Evolutionary conservation across 2,113 vertebrate species (phyloP).

Genomic region (Crotalus tigris): DNA sequence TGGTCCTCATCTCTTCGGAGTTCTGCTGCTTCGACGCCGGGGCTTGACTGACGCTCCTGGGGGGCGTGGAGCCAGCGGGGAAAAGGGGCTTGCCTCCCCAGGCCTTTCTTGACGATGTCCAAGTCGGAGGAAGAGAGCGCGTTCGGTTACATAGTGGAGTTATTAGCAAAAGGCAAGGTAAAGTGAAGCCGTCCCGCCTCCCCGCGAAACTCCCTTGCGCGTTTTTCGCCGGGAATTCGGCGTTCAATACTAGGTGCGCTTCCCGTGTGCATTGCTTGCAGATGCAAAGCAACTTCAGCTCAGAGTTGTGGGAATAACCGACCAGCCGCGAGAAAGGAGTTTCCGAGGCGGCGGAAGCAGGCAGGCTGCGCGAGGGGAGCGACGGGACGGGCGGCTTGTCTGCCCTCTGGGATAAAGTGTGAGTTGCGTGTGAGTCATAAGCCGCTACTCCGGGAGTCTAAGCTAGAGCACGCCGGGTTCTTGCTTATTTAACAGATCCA

Average conservation of each 20-base stretch:
- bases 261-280: not conserved
- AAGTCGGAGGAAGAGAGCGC: conserved; percentile 72
- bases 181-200: conserved; percentile 26
- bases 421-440: not conserved
- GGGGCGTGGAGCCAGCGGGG: not conserved
- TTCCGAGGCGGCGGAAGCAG: not conserved
- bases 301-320: not conserved
- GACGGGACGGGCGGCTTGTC: not conserved
- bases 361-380: not conserved
- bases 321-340: not conserved
- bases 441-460: not conserved
- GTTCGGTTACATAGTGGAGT: conserved; percentile 84
- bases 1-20: not conserved
- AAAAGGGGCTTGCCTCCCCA: not conserved
- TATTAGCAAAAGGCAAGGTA: conserved; percentile 85
- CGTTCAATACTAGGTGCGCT: not conserved
- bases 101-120: conserved; percentile 67
- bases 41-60: not conserved
- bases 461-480: accelerated
- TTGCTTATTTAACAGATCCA: not conserved
- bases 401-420: not conserved
- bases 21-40: not conserved
- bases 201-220: not conserved
- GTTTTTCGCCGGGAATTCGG: not conserved
- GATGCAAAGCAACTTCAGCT: too few relatives aligned